Percentiles rank a stretch among this genome's conserved stretches.
These are phyloP conservation scores for Schrankia costaestrigalis DNA, from an alignment of 2,888 invertebrate genomes.

Conservation along the genomic window DNA sequence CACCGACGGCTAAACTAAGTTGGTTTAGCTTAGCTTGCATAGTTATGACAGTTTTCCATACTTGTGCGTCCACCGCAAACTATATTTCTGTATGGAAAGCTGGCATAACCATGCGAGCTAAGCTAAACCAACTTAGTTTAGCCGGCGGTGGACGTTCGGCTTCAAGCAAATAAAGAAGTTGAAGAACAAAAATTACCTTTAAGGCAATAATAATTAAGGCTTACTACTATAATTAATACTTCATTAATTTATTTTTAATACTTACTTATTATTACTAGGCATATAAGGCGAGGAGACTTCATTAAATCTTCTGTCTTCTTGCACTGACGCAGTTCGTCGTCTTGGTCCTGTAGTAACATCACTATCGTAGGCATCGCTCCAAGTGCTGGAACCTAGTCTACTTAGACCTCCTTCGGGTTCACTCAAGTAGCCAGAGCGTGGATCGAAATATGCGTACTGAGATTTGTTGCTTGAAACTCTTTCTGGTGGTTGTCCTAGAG, in stretches of 20 bases:
- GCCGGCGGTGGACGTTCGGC: too few relatives aligned
- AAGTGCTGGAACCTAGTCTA: constrained; percentile 54
- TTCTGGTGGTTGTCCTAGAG: constrained; percentile 59
- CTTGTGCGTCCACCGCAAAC: too few relatives aligned
- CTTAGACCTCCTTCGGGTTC: constrained; percentile 72
- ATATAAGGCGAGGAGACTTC: constrained; percentile 55
- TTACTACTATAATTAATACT: background rate
- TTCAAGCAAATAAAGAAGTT: too few relatives aligned
- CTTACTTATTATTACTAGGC: constrained; percentile 67
- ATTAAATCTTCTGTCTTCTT: constrained; percentile 63
- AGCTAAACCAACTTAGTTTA: too few relatives aligned
- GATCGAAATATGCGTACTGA: constrained; percentile 77
- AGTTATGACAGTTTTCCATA: too few relatives aligned
- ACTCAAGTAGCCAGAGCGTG: constrained; percentile 74
- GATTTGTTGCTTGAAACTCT: constrained; percentile 63
- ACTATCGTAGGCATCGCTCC: constrained; percentile 74
- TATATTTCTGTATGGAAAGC: too few relatives aligned
- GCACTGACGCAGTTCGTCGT: constrained; percentile 67
- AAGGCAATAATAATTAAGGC: too few relatives aligned
- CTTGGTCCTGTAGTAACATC: constrained; percentile 63
- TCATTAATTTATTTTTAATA: background rate
- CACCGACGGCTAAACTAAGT: too few relatives aligned
- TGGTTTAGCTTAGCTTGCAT: too few relatives aligned
- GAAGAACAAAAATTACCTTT: too few relatives aligned
- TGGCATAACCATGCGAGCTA: too few relatives aligned